A percentile compares a stretch with the other conserved stretches of the same genome.
Evolutionary conservation across 2,113 vertebrate species (phyloP).

Genomic region (Seriola aureovittata): DNA sequence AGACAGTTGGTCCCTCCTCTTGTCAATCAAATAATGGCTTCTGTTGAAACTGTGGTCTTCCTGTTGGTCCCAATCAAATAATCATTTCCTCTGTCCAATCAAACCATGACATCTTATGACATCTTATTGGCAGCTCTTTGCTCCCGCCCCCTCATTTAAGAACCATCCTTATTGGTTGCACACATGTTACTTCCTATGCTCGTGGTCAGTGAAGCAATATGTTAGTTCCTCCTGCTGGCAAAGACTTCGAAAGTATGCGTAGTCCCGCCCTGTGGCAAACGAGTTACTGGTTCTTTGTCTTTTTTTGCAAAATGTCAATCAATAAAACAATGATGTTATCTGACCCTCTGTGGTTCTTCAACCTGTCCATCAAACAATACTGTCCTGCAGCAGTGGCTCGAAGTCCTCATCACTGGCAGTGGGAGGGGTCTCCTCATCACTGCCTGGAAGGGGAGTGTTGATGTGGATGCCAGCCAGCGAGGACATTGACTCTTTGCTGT

Average conservation of each 20-base stretch:
- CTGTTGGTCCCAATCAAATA: background rate
- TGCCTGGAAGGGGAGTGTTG: slow-evolving; percentile 84
- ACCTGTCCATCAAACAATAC: slow-evolving; percentile 86
- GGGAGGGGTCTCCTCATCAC: slow-evolving; percentile 87
- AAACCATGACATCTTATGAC: slow-evolving; percentile 9
- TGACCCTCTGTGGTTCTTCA: background rate
- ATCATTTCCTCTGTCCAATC: background rate
- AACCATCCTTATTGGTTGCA: slow-evolving; percentile 21
- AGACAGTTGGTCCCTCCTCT: background rate
- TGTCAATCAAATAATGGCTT: slow-evolving; percentile 28
- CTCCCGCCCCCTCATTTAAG: background rate
- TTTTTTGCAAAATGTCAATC: slow-evolving; percentile 34
- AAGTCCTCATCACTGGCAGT: slow-evolving; percentile 87
- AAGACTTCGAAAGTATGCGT: slow-evolving; percentile 46
- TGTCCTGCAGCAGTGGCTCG: slow-evolving; percentile 94
- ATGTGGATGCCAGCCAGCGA: slow-evolving; percentile 82
- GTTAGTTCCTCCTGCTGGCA: background rate
- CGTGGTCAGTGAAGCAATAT: background rate
- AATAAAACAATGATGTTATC: background rate
- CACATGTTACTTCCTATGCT: background rate
- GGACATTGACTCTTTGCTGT: slow-evolving; percentile 85
- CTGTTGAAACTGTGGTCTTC: background rate
- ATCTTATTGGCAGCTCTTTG: slow-evolving; percentile 14
- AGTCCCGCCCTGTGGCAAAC: slow-evolving; percentile 25
- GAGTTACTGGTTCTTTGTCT: background rate